These are phyloP conservation scores for Epinephelus malabaricus DNA, from an alignment of 2,797 vertebrate species.

Conservation along the genomic window DNA sequence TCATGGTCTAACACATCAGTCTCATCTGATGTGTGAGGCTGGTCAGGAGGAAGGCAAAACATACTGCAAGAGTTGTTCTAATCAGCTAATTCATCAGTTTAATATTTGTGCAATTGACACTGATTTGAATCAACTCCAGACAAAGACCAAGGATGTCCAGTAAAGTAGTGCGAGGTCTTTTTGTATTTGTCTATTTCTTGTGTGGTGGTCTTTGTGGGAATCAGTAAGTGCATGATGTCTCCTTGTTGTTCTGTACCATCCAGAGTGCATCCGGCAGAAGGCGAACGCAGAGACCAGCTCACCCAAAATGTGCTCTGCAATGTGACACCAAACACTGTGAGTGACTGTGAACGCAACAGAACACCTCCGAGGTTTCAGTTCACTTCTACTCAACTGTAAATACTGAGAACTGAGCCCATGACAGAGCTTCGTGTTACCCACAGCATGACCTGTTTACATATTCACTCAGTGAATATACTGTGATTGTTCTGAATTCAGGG, in stretches of 20 bases:
- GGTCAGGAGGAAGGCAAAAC: too few relatives aligned
- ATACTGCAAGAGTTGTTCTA: too few relatives aligned
- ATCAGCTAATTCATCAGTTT: too few relatives aligned
- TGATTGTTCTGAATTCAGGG: background rate
- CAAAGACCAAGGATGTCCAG: background rate
- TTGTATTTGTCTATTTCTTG: background rate
- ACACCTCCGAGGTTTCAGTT: background rate
- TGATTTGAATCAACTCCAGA: background rate
- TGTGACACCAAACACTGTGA: conserved; percentile 81
- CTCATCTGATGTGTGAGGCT: too few relatives aligned
- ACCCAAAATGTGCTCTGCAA: conserved; percentile 86
- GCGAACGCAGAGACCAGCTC: conserved; percentile 85
- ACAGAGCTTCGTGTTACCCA: background rate
- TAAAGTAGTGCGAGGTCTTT: too few relatives aligned
- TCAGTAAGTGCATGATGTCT: conserved; percentile 5
- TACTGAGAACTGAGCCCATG: background rate
- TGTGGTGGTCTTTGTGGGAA: background rate
- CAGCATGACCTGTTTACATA: conserved; percentile 1
- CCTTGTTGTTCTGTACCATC: conserved; percentile 45
- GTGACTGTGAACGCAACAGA: background rate
- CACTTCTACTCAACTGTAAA: background rate
- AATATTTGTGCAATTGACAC: background rate
- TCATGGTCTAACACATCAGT: too few relatives aligned
- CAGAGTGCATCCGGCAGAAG: conserved; percentile 92
- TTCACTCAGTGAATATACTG: conserved; percentile 5